phyloP scores from a whole-genome alignment of 2,113 vertebrate genomes.

The Neomonachus schauinslandi region DNA sequence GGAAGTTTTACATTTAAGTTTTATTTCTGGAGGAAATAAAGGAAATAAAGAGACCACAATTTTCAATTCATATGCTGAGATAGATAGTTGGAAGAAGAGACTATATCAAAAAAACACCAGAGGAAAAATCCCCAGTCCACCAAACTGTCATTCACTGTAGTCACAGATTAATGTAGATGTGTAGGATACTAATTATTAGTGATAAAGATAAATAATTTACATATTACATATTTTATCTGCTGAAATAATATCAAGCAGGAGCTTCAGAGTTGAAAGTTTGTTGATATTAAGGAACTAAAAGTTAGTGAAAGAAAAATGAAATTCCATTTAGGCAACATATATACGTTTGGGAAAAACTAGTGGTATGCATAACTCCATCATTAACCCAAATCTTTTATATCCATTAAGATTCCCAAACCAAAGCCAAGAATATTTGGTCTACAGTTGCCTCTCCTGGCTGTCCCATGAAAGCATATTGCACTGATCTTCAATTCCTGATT shows the following conservation, averaged over 20 bases:
- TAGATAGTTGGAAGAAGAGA: background rate
- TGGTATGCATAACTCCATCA: background rate
- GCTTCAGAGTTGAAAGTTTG: background rate
- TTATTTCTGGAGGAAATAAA: background rate
- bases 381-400: slow-evolving; percentile 59
- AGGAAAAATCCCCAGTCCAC: background rate
- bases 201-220: background rate
- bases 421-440: background rate
- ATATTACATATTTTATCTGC: background rate
- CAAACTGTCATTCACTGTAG: background rate
- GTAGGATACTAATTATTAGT: background rate
- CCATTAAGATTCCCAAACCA: slow-evolving; percentile 20
- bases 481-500: slow-evolving; percentile 55
- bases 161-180: background rate
- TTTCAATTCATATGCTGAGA: background rate
- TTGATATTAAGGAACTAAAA: slow-evolving; percentile 38
- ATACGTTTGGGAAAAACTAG: background rate
- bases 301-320: slow-evolving; percentile 31
- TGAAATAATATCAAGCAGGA: background rate
- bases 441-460: background rate
- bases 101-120: background rate
- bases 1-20: slow-evolving; percentile 9
- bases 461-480: slow-evolving; percentile 34
- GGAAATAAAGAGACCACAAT: background rate
- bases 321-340: slow-evolving; percentile 23